phyloP scores from a whole-genome alignment of 2,113 vertebrate genomes.

The Myanophis thanlyinensis region DNA sequence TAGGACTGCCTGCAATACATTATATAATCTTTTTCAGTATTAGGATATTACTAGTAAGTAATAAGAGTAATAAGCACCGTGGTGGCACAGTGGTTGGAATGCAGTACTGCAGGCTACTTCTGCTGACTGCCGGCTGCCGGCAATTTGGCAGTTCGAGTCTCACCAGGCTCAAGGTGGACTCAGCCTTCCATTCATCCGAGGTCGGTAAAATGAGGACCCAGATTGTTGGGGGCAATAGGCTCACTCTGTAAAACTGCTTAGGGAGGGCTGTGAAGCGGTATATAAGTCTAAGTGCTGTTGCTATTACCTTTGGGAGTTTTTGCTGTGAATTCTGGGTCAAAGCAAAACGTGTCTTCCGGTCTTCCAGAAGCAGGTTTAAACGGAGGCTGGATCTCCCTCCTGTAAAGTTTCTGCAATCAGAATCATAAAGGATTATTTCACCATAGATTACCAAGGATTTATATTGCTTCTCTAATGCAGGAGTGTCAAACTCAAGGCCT shows the following conservation, averaged over 20 bases:
- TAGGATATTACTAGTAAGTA: background rate
- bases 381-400: constrained; percentile 92
- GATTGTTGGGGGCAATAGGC: too few relatives aligned
- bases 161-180: too few relatives aligned
- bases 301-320: constrained; percentile 95
- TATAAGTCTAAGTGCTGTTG: too few relatives aligned
- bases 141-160: too few relatives aligned
- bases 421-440: background rate
- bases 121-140: rapidly evolving
- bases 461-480: background rate
- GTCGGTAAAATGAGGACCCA: too few relatives aligned
- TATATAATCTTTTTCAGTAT: background rate
- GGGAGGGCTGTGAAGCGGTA: too few relatives aligned
- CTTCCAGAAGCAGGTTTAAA: constrained; percentile 96
- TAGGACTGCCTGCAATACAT: background rate
- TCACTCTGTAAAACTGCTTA: too few relatives aligned
- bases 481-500: too few relatives aligned
- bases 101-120: too few relatives aligned
- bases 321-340: constrained; percentile 98
- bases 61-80: too few relatives aligned
- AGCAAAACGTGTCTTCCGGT: constrained; percentile 97
- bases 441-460: rapidly evolving
- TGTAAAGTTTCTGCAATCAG: constrained; percentile 84
- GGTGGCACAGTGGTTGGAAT: too few relatives aligned
- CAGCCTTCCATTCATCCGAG: too few relatives aligned